Conservation (phyloP, 2,888 invertebrate species). For the Embidobia sp. region DNA sequence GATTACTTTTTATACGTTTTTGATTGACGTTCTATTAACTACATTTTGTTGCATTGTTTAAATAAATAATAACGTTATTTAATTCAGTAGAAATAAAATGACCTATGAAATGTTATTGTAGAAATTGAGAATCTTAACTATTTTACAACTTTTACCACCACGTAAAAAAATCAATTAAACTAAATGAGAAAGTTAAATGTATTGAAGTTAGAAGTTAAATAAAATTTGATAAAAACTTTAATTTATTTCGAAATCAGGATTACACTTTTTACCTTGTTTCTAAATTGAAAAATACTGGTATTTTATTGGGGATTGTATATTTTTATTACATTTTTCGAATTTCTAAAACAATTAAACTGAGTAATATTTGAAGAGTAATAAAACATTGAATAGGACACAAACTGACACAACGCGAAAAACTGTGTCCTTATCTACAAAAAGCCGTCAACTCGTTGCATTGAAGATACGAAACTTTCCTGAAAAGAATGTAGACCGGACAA, state of each 20-base stretch:
- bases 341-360: neutral
- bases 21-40: conserved; percentile 14
- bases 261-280: too few species aligned
- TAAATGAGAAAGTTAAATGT: too few species aligned
- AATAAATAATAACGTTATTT: neutral
- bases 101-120: too few species aligned
- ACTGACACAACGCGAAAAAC: conserved; percentile 5
- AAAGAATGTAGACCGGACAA: conserved; percentile 54
- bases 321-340: neutral
- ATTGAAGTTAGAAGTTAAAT: too few species aligned
- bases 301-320: too few species aligned
- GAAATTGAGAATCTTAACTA: too few species aligned
- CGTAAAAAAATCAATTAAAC: too few species aligned
- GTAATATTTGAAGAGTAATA: neutral
- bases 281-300: neutral
- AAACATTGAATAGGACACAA: neutral
- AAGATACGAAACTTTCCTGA: conserved; percentile 45
- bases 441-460: conserved; percentile 20
- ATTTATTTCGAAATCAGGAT: too few species aligned
- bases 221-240: too few species aligned
- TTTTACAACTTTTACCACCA: too few species aligned
- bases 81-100: too few species aligned
- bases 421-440: conserved; percentile 26
- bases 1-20: conserved; percentile 1
- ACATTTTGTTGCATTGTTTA: conserved; percentile 6